phyloP scores from a whole-genome alignment of 2,797 vertebrate genomes.

The Halcyon leucocephala region DNA sequence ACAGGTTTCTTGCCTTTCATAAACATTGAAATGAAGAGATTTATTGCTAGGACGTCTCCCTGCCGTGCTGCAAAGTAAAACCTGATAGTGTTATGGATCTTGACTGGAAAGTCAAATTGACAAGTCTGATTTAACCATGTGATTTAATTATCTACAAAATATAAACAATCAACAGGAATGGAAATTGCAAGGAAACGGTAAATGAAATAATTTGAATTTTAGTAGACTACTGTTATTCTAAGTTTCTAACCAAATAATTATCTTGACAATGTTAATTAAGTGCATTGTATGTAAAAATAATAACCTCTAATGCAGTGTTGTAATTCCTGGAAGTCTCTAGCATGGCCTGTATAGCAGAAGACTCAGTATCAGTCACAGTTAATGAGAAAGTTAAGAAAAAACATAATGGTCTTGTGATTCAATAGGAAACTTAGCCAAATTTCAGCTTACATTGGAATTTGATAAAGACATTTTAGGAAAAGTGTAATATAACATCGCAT shows the following conservation, averaged over 20 bases:
- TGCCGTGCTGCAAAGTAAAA: neutral
- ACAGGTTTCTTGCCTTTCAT: neutral
- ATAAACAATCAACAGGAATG: neutral
- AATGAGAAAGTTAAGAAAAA: neutral
- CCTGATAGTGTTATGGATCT: neutral
- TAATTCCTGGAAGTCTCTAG: neutral
- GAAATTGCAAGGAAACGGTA: neutral
- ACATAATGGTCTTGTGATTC: neutral
- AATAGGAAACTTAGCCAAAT: neutral
- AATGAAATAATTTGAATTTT: neutral
- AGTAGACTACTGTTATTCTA: neutral
- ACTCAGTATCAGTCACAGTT: neutral
- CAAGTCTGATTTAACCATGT: neutral
- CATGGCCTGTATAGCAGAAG: neutral
- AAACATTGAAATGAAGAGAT: neutral
- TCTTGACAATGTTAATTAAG: neutral
- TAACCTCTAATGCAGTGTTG: neutral
- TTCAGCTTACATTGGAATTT: neutral
- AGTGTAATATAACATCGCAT: neutral
- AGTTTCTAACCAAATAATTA: neutral
- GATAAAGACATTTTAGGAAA: neutral
- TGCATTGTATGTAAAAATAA: neutral
- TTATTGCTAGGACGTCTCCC: neutral
- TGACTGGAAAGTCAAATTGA: neutral
- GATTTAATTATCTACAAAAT: neutral